Base-by-base conservation (phyloP, 2,113 vertebrate genomes). In the Syngnathus typhle region DNA sequence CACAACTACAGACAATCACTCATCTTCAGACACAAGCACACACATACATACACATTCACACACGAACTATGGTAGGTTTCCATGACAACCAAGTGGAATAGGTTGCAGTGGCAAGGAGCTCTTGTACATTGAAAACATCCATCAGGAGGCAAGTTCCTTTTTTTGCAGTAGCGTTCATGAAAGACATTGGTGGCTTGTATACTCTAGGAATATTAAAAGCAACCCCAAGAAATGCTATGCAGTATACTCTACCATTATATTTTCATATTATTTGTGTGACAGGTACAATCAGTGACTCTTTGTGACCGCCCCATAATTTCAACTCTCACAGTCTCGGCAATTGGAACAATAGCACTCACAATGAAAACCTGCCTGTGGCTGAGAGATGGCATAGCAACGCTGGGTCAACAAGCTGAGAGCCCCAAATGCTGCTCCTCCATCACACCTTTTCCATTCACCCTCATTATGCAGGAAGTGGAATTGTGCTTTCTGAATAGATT, bases 71-170 rank as follows among this genome's bases (percentile, higher is more conserved):
- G 47, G 60, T 71, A 67, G 55, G 85, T 89, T 86, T 75, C 83
- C 85, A 87, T 87, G 77, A 85, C 72, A 89, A 87, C 85, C 21
- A 67, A 55, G 73, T 59, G 65, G 79, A 75, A 64, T 76, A 75
- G 76, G 84, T 70, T 75, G 72, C 73, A 68, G 62, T 75, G 2
- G 63, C 73, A 59, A 64, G 67, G 61, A 76, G 75, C 74, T 76
- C 66, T 84, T 11, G 59, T 9, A 75, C 83, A 82, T 71, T 76
- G 74, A 67, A 76, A 78, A 56, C 81, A 75, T 78, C 70, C 70
- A 74, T 62, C 46, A 76, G 61, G 69, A 73, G 55, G 59, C 68
- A 74, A 70, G 71, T 80, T 56, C 38, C 37, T 47, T 77, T 71
- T 71, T 78, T 58, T 65, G 61, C 16, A 70, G 44, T 62, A 54